These are phyloP conservation scores for Taenioides sp. DNA, from an alignment of 2,797 vertebrate genomes.

Conservation along the genomic window DNA sequence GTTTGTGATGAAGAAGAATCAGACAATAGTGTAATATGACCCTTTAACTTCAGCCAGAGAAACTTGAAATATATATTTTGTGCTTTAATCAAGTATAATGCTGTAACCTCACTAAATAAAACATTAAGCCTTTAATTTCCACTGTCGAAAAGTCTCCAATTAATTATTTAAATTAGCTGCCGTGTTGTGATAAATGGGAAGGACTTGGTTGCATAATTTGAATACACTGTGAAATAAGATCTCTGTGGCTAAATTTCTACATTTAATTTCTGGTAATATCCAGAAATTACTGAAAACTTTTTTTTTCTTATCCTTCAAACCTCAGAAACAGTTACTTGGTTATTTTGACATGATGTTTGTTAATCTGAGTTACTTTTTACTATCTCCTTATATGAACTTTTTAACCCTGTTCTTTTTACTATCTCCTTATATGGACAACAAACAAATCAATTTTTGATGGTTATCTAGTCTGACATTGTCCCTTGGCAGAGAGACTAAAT, in stretches of 20 bases:
- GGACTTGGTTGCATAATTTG: background rate
- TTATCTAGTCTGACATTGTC: background rate
- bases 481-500: background rate
- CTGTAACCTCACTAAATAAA: background rate
- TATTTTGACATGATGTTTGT: background rate
- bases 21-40: no score
- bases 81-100: background rate
- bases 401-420: background rate
- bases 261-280: no score
- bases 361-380: background rate
- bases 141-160: background rate
- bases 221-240: background rate
- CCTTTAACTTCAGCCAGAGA: background rate
- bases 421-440: background rate
- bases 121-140: background rate
- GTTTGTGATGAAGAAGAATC: no score
- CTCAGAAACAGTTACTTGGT: no score
- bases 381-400: background rate
- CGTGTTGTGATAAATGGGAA: background rate
- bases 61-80: background rate
- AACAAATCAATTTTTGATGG: background rate
- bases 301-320: no score
- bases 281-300: no score
- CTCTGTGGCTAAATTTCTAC: background rate
- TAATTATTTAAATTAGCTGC: background rate